These are phyloP conservation scores for Artemia franciscana DNA, from an alignment of 1,140 invertebrate genomes.

Conservation along the genomic window DNA sequence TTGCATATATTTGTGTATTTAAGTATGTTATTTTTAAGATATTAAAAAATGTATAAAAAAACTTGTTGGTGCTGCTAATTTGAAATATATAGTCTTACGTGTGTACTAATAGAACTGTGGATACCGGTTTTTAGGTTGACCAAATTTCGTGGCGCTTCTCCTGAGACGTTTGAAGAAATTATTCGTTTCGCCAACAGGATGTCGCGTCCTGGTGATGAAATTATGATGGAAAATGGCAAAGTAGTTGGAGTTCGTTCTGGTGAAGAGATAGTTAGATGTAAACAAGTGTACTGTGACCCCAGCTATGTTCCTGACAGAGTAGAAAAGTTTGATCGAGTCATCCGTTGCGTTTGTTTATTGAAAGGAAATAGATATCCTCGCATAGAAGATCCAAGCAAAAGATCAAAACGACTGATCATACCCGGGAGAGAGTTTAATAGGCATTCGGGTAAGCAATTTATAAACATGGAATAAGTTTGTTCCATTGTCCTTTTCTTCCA, in stretches of 20 bases:
- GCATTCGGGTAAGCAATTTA: conserved; percentile 26
- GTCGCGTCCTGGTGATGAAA: conserved; percentile 90
- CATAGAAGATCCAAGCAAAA: conserved; percentile 83
- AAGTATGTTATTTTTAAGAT: too few species aligned
- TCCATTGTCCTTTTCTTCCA: too few species aligned
- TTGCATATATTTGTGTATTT: too few species aligned
- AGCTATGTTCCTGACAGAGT: conserved; percentile 75
- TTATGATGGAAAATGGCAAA: conserved; percentile 71
- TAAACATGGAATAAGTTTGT: not conserved
- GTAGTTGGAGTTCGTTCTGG: conserved; percentile 83
- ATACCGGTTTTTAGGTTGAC: conserved; percentile 33
- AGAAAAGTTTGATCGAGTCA: conserved; percentile 49
- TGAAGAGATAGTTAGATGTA: conserved; percentile 74
- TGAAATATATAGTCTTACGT: too few species aligned
- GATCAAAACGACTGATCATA: conserved; percentile 99
- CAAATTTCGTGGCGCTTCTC: conserved; percentile 98
- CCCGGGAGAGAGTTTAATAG: conserved; percentile 84
- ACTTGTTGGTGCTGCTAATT: too few species aligned
- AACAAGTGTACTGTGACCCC: conserved; percentile 97
- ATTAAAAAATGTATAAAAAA: too few species aligned
- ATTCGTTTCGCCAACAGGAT: too few species aligned
- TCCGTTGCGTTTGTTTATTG: conserved; percentile 91
- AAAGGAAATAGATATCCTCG: conserved; percentile 91
- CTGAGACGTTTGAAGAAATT: too few species aligned
- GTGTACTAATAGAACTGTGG: not conserved